phyloP scores from a whole-genome alignment of 2,888 invertebrate species.

The Rotaria socialis region DNA sequence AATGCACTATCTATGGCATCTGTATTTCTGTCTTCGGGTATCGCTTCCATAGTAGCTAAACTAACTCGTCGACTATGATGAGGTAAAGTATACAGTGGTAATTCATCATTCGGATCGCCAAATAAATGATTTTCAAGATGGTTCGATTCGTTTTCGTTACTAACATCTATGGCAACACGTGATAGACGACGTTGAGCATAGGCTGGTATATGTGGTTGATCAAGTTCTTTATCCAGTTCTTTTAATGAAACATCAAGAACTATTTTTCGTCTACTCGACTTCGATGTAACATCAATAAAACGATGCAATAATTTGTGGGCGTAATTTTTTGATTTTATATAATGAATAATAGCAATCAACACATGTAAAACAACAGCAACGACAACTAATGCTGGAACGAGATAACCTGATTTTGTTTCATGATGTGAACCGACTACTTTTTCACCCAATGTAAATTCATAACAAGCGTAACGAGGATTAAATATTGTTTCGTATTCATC shows the following conservation, averaged over 20 bases:
- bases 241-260: background rate
- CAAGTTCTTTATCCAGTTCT: background rate
- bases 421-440: background rate
- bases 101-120: background rate
- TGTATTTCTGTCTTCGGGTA: background rate
- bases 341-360: background rate
- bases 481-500: constrained; percentile 1
- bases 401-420: background rate
- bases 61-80: background rate
- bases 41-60: background rate
- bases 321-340: constrained; percentile 21
- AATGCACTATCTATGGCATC: background rate
- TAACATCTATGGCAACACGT: background rate
- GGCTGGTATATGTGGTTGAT: background rate
- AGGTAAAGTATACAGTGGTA: background rate
- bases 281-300: background rate
- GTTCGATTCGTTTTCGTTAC: background rate
- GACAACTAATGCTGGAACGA: background rate
- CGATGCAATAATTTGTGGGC: background rate
- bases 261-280: background rate
- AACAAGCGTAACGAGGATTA: background rate
- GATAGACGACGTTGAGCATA: background rate
- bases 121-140: background rate
- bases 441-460: constrained; percentile 28
- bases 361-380: background rate